Percentiles rank a stretch among this genome's conserved stretches.
Evolutionary conservation across 2,113 vertebrate genomes (phyloP).

Genomic region (Marcusenius ussheri): DNA sequence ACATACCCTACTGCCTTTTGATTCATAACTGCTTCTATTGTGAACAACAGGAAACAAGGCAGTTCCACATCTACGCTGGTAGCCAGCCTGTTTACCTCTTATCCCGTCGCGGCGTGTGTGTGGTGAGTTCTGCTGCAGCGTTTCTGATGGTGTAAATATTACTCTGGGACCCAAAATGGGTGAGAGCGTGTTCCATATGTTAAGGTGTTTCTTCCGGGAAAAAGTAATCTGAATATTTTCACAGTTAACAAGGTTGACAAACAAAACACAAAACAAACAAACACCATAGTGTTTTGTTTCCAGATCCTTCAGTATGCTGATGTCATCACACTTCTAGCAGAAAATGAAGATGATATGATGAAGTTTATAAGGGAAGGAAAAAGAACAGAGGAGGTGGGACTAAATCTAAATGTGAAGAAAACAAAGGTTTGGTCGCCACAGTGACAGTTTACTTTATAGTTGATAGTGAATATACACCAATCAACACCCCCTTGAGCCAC

Average conservation of each 20-base stretch:
- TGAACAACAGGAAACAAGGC: not conserved
- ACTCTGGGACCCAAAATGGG: not conserved
- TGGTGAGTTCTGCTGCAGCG: not conserved
- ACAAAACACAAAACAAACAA: not conserved
- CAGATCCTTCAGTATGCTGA: not conserved
- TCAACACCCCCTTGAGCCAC: not conserved
- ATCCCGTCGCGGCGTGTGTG: not conserved
- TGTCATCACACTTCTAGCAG: not conserved
- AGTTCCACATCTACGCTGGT: not conserved
- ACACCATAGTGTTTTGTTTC: not conserved
- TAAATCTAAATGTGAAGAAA: not conserved
- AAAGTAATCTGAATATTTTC: not conserved
- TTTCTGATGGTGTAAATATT: not conserved
- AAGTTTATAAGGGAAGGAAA: not conserved
- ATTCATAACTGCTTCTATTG: not conserved
- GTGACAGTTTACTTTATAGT: not conserved
- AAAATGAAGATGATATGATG: not conserved
- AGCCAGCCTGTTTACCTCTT: not conserved
- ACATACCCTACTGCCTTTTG: not conserved
- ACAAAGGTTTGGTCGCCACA: not conserved
- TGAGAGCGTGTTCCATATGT: not conserved
- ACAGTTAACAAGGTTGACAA: not conserved
- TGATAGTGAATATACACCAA: not conserved
- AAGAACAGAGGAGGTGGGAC: not conserved
- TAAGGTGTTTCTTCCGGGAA: not conserved